These are phyloP conservation scores for Ochropleura leucogaster DNA, from an alignment of 2,888 invertebrate genomes.

Conservation along the genomic window DNA sequence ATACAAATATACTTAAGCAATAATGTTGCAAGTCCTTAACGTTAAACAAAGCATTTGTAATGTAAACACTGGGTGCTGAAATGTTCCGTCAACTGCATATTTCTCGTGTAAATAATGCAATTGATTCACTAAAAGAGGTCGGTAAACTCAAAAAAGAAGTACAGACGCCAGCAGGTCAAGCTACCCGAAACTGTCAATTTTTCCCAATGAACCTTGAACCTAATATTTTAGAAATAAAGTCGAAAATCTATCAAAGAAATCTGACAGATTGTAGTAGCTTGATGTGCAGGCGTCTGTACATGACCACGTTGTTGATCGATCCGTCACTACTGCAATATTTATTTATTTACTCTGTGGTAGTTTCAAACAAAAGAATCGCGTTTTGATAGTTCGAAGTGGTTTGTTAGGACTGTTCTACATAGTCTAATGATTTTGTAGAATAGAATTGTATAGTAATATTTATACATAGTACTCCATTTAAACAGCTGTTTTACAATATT, in stretches of 20 bases:
- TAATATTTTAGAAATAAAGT: too few species aligned
- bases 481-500: too few species aligned
- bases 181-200: too few species aligned
- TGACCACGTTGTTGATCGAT: slow-evolving; percentile 18
- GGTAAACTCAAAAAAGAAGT: slow-evolving; percentile 15
- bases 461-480: too few species aligned
- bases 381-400: not conserved
- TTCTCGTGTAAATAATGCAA: slow-evolving; percentile 36
- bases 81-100: slow-evolving; percentile 28
- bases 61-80: slow-evolving; percentile 13
- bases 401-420: not conserved
- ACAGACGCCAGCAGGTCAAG: too few species aligned
- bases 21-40: not conserved
- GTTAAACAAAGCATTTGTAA: slow-evolving; percentile 9
- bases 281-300: too few species aligned
- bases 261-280: too few species aligned
- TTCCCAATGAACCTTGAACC: too few species aligned
- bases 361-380: slow-evolving; percentile 47
- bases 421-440: not conserved
- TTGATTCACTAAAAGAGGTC: slow-evolving; percentile 43
- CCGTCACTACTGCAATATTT: slow-evolving; percentile 39
- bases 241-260: too few species aligned
- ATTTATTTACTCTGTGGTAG: slow-evolving; percentile 31
- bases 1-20: not conserved
- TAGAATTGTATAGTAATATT: not conserved